phyloP scores from a whole-genome alignment of 2,797 vertebrate species.

The Rhincodon typus region DNA sequence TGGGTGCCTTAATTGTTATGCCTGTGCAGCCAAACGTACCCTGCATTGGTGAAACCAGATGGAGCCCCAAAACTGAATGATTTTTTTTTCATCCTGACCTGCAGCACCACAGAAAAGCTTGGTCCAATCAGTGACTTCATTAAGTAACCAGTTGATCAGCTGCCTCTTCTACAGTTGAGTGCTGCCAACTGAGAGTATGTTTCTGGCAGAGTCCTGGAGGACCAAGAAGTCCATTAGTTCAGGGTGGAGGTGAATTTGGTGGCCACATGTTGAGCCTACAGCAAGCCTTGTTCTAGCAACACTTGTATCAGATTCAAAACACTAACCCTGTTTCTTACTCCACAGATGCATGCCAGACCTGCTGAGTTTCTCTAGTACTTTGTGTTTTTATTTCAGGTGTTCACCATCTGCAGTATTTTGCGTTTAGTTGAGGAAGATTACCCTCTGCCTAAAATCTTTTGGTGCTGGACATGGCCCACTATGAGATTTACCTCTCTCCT shows the following conservation, averaged over 20 bases:
- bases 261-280: background rate
- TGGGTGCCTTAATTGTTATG: background rate
- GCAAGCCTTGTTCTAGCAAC: background rate
- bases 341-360: too few relatives aligned
- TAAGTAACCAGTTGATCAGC: background rate
- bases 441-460: background rate
- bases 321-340: too few relatives aligned
- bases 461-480: background rate
- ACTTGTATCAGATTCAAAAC: background rate
- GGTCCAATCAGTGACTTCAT: background rate
- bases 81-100: background rate
- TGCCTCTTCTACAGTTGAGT: background rate
- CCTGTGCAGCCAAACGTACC: too few relatives aligned
- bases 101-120: background rate
- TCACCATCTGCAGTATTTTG: too few relatives aligned
- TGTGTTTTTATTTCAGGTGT: too few relatives aligned
- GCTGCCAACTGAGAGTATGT: background rate
- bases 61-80: background rate
- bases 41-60: background rate
- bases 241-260: background rate
- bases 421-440: background rate
- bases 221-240: background rate
- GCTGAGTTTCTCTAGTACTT: too few relatives aligned
- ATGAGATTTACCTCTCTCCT: background rate
- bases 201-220: background rate